Base-by-base conservation (phyloP, 2,888 invertebrate genomes). In the Artemia sinica region DNA sequence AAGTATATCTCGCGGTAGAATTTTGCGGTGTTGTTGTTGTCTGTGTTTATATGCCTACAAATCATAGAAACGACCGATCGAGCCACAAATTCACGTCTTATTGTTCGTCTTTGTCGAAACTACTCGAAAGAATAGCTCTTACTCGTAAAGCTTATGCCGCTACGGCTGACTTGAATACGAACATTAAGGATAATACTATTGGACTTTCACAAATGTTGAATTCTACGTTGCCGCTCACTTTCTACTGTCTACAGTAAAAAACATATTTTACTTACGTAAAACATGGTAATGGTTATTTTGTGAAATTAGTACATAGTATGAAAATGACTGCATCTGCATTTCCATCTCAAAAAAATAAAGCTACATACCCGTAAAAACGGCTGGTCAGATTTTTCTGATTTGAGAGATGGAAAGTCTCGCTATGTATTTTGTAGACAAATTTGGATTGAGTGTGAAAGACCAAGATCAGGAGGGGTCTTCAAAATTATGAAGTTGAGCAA, bases 131-230 rank as follows among this genome's bases (percentile, higher is more conserved):
- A 52, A 52, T 52, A 52, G 58, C 58, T 52, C 58, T 52, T 6
- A 52, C 58, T 52, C 5, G 58, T 52, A 52, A 52, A 52, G 58
- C 58, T 52, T 52, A 14, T 52, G 14, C 14, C 14, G 58, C 14
- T 52, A 13, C 3, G 3, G 58, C 13, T 52, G 58, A 52, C 58
- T 52, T 52, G 13, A 52, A 52, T 14, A 52, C 58, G 58, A 14
- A 52, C 58, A 52, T 52, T 52, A 52, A 52, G 6, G 58, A 52
- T 14, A 52, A 52, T 52, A 52, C 3, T 4, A 6, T 52, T 52
- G 58, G 58, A 52, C 58, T 52, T 5, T 52, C 58, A 52, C 58
- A 52, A 52, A 52, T 52, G 58, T 52, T 52, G 58, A 52, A 52
- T 52, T 13, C 58, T 52, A 52, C 58, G 6, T 14, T 3, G 6